Evolutionary conservation across 2,888 invertebrate species (phyloP), one percentile per base, ranked within the genome.

Genomic region (Allygus modestus): DNA sequence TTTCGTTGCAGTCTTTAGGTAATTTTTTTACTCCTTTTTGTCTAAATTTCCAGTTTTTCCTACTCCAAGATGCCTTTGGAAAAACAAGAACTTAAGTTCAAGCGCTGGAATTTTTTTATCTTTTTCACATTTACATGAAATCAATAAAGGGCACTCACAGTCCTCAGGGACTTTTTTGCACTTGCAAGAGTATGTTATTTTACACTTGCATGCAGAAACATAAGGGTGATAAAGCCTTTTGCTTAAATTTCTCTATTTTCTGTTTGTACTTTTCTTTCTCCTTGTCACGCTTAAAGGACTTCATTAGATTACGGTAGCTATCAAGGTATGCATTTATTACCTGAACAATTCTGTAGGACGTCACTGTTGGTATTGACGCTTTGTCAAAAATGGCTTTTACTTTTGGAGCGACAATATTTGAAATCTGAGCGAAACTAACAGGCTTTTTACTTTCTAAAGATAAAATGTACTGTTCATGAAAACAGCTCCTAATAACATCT

Each of bases 291-390:
- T 20, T 71, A 81, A 33, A 81, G 17, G 84, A 81, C 28, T 81
- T 84, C 33, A 23, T 81, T 33, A 84, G 15, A 23, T 51, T 46
- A 23, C 33, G 43, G 51, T 84, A 84, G 11, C 33, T 69, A 81
- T 81, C 84, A 79, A 81, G 69, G 43, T 43, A 81, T 71, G 58
- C 37, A 26, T 81, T 79, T 41, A 84, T 71, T 7, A 81, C 26
- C 37, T 84, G 75, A 61, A 84, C 81, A 33, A 81, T 81, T 51
- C 81, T 79, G 31, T 79, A 51, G 26, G 33, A 33, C 23, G 51
- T 81, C 11, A 84, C 81, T 26, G 84, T 81, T 69, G 84, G 81
- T 69, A 84, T 81, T 46, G 84, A 84, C 17, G 81, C 84, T 51
- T 84, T 84, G 15, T 51, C 7, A 51, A 31, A 84, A 20, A 84